phyloP scores from a whole-genome alignment of 1,140 invertebrate genomes.

The Caenorhabditis elegans region WBcel235 BX284604.4:10204501-10205000 shows the following conservation, averaged over 20 bases:
- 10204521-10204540: background rate
- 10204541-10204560: background rate
- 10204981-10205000: background rate
- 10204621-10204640: background rate
- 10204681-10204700: background rate
- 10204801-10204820: background rate
- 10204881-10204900: background rate
- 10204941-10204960: conserved; percentile 7
- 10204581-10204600: background rate
- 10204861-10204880: too few relatives aligned
- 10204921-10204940: background rate
- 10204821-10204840: background rate
- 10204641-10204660: background rate
- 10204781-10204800: background rate
- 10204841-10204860: background rate
- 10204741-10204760: background rate
- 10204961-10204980: background rate
- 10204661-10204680: background rate
- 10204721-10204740: conserved; percentile 16
- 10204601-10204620: conserved; percentile 8
- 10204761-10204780: background rate
- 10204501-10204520: too few relatives aligned
- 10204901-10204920: background rate
- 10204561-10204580: background rate
- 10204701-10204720: conserved; percentile 2